These are phyloP conservation scores for Willowsia nigromaculata DNA, from an alignment of 2,888 invertebrate genomes.

Conservation along the genomic window DNA sequence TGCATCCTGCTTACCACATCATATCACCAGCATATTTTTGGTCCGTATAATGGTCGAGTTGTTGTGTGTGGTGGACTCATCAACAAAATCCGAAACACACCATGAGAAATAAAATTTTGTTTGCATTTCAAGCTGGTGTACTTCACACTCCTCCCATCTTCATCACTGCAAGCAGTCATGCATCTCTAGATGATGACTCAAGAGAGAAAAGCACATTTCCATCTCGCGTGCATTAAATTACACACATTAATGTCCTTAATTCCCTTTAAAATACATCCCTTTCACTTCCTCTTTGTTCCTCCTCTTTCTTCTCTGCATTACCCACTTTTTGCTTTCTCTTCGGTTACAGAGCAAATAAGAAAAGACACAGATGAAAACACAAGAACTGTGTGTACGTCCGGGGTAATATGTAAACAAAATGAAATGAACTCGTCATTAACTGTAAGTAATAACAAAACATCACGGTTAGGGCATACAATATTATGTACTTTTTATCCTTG, in stretches of 20 bases:
- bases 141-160: not conserved
- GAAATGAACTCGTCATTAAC: slow-evolving; percentile 33
- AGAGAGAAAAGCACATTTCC: slow-evolving; percentile 53
- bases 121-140: slow-evolving; percentile 22
- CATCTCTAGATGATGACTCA: slow-evolving; percentile 24
- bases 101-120: not conserved
- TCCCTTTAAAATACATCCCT: slow-evolving; percentile 56
- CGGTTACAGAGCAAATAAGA: not conserved
- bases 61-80: not conserved
- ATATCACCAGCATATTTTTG: not conserved
- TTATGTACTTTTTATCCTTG: not conserved
- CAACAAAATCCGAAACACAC: not conserved
- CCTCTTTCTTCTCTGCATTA: too few species aligned
- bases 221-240: slow-evolving; percentile 68
- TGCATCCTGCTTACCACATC: not conserved
- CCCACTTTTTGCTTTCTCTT: not conserved
- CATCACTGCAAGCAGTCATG: slow-evolving; percentile 27
- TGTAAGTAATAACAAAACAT: not conserved
- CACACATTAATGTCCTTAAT: slow-evolving; percentile 47
- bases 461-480: not conserved
- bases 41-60: not conserved
- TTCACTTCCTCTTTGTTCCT: slow-evolving; percentile 43
- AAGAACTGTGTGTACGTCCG: not conserved
- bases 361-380: not conserved
- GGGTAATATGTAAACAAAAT: slow-evolving; percentile 24